A percentile compares a stretch with the other conserved stretches of the same genome.
Evolutionary conservation across 2,888 invertebrate genomes (phyloP).

Genomic region (Orchesellides sinensis): DNA sequence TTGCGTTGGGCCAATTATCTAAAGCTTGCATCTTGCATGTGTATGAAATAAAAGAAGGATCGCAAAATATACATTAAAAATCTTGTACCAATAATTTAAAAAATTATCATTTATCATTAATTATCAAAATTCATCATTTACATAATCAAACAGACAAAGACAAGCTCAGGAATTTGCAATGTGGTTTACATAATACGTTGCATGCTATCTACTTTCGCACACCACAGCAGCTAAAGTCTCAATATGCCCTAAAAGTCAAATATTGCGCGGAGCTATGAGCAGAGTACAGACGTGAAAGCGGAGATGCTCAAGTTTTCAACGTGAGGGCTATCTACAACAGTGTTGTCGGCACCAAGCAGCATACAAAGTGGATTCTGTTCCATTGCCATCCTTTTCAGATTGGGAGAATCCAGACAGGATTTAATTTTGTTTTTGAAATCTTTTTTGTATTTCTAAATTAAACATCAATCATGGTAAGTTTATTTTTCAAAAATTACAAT

Average conservation of each 20-base stretch:
- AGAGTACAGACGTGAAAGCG: constrained; percentile 31
- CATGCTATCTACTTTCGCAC: too few species aligned
- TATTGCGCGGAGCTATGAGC: constrained; percentile 11
- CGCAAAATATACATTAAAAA: too few species aligned
- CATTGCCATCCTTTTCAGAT: constrained; percentile 5
- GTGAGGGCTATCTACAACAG: constrained; percentile 48
- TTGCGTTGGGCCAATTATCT: too few species aligned
- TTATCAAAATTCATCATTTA: too few species aligned
- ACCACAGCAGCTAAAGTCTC: too few species aligned
- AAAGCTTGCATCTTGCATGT: too few species aligned
- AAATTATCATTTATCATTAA: too few species aligned
- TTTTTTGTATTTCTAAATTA: neutral
- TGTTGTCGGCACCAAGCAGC: neutral
- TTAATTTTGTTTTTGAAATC: constrained; percentile 3
- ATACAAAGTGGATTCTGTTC: neutral
- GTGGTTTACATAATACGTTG: too few species aligned
- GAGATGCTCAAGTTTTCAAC: constrained; percentile 40
- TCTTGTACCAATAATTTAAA: too few species aligned
- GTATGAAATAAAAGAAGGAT: too few species aligned
- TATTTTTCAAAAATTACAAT: neutral
- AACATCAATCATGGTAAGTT: constrained; percentile 37
- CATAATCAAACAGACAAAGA: too few species aligned
- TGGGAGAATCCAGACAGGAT: neutral
- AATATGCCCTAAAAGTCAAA: constrained; percentile 20
- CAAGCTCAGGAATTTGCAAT: too few species aligned